phyloP scores from a whole-genome alignment of 2,113 vertebrate species.

The Tiliqua scincoides region DNA sequence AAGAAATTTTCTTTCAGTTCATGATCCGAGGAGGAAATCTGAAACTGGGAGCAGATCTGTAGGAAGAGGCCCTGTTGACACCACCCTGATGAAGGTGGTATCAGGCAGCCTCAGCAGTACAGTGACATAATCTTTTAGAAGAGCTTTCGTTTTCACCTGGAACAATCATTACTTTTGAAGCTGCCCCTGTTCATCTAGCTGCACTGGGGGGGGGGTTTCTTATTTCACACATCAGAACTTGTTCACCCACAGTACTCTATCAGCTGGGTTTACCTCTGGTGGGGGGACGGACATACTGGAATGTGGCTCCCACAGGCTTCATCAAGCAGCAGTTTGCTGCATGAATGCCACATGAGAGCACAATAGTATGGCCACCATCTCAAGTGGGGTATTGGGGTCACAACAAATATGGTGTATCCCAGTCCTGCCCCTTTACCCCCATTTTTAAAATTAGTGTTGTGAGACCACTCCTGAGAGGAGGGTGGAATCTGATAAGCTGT shows the following conservation, averaged over 20 bases:
- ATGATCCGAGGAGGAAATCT: fast-evolving
- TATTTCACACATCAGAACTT: background rate
- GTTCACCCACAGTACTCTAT: background rate
- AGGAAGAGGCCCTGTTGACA: background rate
- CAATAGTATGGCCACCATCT: background rate
- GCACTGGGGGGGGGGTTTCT: no score
- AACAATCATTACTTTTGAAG: background rate
- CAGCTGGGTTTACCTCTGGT: background rate
- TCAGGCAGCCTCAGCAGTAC: background rate
- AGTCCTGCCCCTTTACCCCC: background rate
- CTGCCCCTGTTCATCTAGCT: no score
- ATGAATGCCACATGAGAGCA: background rate
- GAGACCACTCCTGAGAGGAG: background rate
- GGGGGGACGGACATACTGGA: background rate
- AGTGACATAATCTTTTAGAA: background rate
- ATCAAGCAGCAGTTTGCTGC: no score
- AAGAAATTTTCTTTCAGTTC: background rate
- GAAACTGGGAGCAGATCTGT: fast-evolving
- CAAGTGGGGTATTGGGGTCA: background rate
- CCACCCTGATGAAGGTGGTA: background rate
- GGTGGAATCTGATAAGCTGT: background rate
- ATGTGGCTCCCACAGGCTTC: background rate
- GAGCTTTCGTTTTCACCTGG: background rate
- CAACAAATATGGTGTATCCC: background rate
- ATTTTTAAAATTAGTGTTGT: background rate